Evolutionary conservation across 2,113 vertebrate genomes (phyloP), one percentile per base, ranked within the genome.

Genomic region (Tragelaphus scriptus): DNA sequence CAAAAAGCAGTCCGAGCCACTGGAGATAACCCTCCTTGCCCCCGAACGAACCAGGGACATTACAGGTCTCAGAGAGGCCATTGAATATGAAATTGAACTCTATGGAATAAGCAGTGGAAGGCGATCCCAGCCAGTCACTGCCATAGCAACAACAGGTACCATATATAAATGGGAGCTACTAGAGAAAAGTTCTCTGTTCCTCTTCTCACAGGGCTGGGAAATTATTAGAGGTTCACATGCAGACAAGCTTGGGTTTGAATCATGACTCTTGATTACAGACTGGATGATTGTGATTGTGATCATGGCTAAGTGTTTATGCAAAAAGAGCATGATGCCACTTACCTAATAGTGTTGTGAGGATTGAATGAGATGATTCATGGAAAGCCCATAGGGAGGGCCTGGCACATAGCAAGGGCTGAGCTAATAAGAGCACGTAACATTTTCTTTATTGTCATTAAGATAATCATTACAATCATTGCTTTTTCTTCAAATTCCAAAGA

Each of bases 121-220:
- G 75, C 99, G 98, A 79, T 99, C 99, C 98, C 99, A 99, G 93
- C 99, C 99, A 23, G 51, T 99, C 98, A 99, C 95, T 87, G 96
- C 99, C 84, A 56, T 98, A 97, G 99, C 99, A 97, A 99, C 98
- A 98, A 99, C 99, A 99, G 99, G 99, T 99, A 99, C 98, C 96
- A 97, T 98, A 92, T 89, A 77, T n/a, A 82, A 79, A 26, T 51
- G 15, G 84, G 96, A 94, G 11, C 68, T 55, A n/a, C 85, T 5
- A 4, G 40, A 93, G 68, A 0, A 0, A 75, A 77, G 9, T 11
- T 16, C 1, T 81, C 53, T 40, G 47, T 7, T 26, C 19, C 85
- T 85, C 85, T 63, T 87, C 90, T 51, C 44, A n/a, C 26, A 91
- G 85, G 65, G 30, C 15, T 84, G 26, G 8, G 49, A 51, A 51